Evolutionary conservation across 2,888 invertebrate species (phyloP).

Genomic region (Limnephilus marmoratus): DNA sequence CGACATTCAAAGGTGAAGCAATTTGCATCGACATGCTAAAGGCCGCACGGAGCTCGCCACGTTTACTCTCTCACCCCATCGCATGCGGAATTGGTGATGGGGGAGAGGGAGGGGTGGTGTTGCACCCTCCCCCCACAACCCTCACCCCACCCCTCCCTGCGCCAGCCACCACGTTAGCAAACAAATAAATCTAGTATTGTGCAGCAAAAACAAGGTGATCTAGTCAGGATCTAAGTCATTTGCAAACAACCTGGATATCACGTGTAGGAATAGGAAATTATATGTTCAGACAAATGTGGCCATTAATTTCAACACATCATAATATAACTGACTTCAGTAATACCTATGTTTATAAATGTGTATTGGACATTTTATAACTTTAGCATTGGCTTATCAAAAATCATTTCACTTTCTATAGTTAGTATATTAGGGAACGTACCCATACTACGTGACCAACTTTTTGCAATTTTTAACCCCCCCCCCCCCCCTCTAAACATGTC

Average conservation of each 20-base stretch:
- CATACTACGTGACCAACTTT: too few species aligned
- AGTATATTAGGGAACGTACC: too few species aligned
- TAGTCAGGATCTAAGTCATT: not conserved
- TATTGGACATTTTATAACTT: too few species aligned
- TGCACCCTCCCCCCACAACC: not conserved
- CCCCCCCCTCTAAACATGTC: too few species aligned
- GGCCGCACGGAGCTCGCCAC: constrained; percentile 34
- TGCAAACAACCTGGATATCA: not conserved
- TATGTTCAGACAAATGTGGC: not conserved
- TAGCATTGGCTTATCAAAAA: too few species aligned
- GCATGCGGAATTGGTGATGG: constrained; percentile 11
- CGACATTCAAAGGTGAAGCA: constrained; percentile 26
- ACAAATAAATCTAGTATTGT: not conserved
- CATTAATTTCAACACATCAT: not conserved
- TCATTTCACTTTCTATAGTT: too few species aligned
- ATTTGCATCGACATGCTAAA: constrained; percentile 44
- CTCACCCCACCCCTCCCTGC: not conserved
- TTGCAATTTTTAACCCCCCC: too few species aligned
- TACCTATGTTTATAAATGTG: too few species aligned
- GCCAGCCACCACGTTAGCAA: not conserved
- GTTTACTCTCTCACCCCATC: constrained; percentile 24
- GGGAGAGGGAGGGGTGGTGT: not conserved
- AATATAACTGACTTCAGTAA: not conserved
- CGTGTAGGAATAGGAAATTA: not conserved
- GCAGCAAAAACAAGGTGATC: not conserved